Evolutionary conservation across 2,888 invertebrate genomes (phyloP).

Genomic region (Teleogryllus oceanicus): DNA sequence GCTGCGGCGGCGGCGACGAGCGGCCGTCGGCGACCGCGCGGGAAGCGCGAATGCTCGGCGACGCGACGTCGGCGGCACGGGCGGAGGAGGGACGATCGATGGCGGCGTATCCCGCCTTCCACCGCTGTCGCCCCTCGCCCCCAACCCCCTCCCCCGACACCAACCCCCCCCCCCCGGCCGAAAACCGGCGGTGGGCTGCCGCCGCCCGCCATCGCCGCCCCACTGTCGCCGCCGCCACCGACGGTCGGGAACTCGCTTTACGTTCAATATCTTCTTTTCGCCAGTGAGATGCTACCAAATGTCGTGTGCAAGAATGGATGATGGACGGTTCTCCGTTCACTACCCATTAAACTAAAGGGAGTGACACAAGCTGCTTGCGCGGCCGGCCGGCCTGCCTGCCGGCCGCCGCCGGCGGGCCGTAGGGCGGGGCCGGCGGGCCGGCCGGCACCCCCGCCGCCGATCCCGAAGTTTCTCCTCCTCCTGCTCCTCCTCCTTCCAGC

Average conservation of each 20-base stretch:
- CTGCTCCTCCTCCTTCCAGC: too few species aligned
- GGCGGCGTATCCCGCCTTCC: too few species aligned
- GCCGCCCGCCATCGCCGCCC: neutral
- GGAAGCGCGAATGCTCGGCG: too few species aligned
- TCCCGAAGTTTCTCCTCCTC: too few species aligned
- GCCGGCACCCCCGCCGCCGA: neutral
- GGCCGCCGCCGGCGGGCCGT: neutral
- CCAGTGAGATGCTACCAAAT: constrained; percentile 30
- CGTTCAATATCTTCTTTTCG: constrained; percentile 31
- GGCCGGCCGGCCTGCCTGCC: neutral
- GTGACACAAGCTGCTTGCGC: constrained; percentile 7
- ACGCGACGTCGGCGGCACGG: too few species aligned
- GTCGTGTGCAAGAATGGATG: constrained; percentile 35
- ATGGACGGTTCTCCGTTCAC: constrained; percentile 33
- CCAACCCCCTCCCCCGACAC: neutral
- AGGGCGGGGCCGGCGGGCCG: neutral
- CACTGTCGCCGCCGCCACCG: neutral
- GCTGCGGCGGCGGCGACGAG: too few species aligned
- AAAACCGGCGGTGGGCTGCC: too few species aligned
- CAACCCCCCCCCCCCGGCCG: neutral
- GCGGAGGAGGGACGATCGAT: too few species aligned
- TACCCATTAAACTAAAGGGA: constrained; percentile 34
- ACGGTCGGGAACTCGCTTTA: neutral
- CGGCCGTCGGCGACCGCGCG: too few species aligned
- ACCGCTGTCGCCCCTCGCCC: neutral